These are phyloP conservation scores for Balaeniceps rex DNA, from an alignment of 2,113 vertebrate species.

Conservation along the genomic window DNA sequence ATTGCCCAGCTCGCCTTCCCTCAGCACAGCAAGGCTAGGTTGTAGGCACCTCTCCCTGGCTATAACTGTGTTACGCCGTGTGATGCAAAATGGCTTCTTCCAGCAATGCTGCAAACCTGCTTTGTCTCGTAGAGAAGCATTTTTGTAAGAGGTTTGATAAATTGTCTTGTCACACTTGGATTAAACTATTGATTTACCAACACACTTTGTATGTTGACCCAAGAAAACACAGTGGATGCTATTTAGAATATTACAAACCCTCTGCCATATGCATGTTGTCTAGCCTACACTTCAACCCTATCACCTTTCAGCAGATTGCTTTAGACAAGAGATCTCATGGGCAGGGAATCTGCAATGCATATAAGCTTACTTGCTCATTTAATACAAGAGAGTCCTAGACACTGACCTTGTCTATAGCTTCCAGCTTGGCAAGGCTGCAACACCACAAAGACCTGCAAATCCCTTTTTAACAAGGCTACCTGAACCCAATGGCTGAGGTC, in stretches of 20 bases:
- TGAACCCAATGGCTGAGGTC: constrained; percentile 69
- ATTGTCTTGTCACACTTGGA: constrained; percentile 68
- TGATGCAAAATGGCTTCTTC: constrained; percentile 52
- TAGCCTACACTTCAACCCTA: constrained; percentile 77
- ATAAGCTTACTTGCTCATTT: constrained; percentile 81
- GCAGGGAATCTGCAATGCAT: constrained; percentile 84
- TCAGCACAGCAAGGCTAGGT: neutral
- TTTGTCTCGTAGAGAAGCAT: constrained; percentile 58
- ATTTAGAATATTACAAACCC: constrained; percentile 77
- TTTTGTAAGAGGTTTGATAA: constrained; percentile 66
- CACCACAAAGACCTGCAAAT: constrained; percentile 77
- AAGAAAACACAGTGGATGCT: constrained; percentile 70
- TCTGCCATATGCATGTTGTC: constrained; percentile 82
- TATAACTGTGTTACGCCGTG: neutral
- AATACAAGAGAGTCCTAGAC: constrained; percentile 82
- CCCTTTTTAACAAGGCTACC: constrained; percentile 79
- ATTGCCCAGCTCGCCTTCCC: constrained; percentile 48
- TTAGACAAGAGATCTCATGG: constrained; percentile 83
- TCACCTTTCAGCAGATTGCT: constrained; percentile 84
- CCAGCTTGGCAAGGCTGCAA: constrained; percentile 76
- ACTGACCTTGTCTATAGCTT: constrained; percentile 81
- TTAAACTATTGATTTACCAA: constrained; percentile 79
- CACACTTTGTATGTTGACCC: constrained; percentile 66
- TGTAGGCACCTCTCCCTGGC: constrained; percentile 16
- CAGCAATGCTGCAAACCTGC: constrained; percentile 2